Evolutionary conservation across 2,113 vertebrate genomes (phyloP).

Genomic region (Myotis brandtii): DNA sequence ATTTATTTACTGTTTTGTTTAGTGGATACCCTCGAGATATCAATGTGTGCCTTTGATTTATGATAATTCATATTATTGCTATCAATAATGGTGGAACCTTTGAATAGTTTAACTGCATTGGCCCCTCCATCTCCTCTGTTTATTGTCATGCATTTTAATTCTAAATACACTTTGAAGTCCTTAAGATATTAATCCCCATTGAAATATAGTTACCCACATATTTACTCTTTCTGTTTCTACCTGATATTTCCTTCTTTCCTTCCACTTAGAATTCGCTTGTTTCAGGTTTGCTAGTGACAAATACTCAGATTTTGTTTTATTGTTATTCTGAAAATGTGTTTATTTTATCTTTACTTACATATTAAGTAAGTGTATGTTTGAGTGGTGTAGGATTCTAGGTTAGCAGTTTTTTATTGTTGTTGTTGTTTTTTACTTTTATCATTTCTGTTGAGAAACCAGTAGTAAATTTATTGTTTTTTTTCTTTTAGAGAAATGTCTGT

Average conservation of each 20-base stretch:
- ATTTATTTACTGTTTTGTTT: neutral
- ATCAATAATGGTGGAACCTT: neutral
- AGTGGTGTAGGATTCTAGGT: neutral
- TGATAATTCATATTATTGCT: neutral
- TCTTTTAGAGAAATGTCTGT: neutral
- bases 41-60: slow-evolving; percentile 11
- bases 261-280: neutral
- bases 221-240: neutral
- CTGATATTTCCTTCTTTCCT: neutral
- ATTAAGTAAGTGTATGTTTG: neutral
- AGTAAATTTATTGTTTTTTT: neutral
- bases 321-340: neutral
- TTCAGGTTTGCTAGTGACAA: neutral
- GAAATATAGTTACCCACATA: neutral
- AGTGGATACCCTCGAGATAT: neutral
- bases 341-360: neutral
- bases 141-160: neutral
- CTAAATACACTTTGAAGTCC: slow-evolving; percentile 1
- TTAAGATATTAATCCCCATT: neutral
- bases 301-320: neutral
- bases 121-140: neutral
- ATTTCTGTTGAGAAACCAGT: neutral
- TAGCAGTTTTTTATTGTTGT: neutral
- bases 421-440: neutral
- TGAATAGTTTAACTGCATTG: neutral